phyloP scores from a whole-genome alignment of 2,113 vertebrate species.

The Eulemur macaco region DNA sequence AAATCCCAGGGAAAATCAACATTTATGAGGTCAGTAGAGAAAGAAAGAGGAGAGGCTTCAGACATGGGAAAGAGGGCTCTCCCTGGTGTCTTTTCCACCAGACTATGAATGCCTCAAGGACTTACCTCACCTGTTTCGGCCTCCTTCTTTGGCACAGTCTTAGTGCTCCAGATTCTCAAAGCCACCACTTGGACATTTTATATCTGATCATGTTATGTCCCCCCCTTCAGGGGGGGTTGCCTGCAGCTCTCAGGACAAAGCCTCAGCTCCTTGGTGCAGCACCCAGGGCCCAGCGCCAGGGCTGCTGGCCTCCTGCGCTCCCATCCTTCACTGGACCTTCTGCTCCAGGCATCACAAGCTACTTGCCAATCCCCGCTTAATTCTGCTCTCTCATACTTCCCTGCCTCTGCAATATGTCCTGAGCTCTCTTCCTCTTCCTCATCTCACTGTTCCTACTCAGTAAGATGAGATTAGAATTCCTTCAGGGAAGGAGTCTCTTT shows the following conservation, averaged over 20 bases:
- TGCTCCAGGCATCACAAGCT: neutral
- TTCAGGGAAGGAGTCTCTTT: neutral
- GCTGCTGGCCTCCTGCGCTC: neutral
- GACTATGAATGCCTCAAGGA: neutral
- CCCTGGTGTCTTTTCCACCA: neutral
- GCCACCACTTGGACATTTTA: neutral
- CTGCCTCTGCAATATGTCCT: neutral
- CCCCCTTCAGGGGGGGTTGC: neutral
- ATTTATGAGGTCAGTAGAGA: neutral
- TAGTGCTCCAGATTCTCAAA: neutral
- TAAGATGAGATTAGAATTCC: constrained; percentile 35
- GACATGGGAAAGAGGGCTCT: neutral
- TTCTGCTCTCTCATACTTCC: neutral
- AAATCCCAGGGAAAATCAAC: neutral
- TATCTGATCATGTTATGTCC: neutral
- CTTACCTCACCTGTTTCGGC: neutral
- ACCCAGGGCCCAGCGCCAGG: too few species aligned
- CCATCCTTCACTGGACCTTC: neutral
- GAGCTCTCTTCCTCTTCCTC: neutral
- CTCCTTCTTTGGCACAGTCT: neutral
- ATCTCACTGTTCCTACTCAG: neutral
- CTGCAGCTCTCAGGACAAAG: neutral
- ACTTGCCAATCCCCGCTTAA: neutral
- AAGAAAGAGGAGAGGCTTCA: neutral
- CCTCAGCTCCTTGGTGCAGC: neutral